Conservation (phyloP, 2,888 invertebrate species). For the Dioctria rufipes region DNA sequence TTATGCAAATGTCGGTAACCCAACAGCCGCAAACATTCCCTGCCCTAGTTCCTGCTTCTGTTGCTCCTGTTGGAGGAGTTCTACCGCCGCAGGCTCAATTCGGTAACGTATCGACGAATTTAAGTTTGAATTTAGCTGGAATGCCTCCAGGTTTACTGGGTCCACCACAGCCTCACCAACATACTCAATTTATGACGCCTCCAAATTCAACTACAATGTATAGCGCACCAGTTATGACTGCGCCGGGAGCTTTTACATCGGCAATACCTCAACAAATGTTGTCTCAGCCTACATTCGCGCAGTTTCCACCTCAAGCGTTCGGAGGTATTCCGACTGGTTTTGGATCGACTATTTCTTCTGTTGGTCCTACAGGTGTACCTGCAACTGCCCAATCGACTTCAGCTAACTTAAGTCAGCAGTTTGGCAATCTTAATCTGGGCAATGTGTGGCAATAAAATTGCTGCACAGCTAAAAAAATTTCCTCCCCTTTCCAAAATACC, state of each 20-base stretch:
- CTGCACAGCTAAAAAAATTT: too few relatives aligned
- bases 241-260: constrained; percentile 69
- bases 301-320: constrained; percentile 65
- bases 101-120: constrained; percentile 61
- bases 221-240: constrained; percentile 71
- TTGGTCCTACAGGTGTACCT: constrained; percentile 24
- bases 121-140: constrained; percentile 61
- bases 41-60: constrained; percentile 29
- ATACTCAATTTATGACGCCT: constrained; percentile 70
- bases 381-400: constrained; percentile 60
- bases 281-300: constrained; percentile 65
- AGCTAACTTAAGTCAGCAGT: constrained; percentile 70
- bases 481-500: too few relatives aligned
- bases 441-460: constrained; percentile 71
- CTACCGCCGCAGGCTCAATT: constrained; percentile 58
- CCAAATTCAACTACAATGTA: constrained; percentile 70
- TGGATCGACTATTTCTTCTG: constrained; percentile 36
- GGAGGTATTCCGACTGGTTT: constrained; percentile 43
- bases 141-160: constrained; percentile 65
- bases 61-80: background rate
- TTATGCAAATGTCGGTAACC: constrained; percentile 53
- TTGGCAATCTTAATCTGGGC: constrained; percentile 71
- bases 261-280: constrained; percentile 58
- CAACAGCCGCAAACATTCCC: constrained; percentile 54
- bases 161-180: constrained; percentile 63